Evolutionary conservation across 1,140 invertebrate species (phyloP).

Genomic region (Aphis craccivora): DNA sequence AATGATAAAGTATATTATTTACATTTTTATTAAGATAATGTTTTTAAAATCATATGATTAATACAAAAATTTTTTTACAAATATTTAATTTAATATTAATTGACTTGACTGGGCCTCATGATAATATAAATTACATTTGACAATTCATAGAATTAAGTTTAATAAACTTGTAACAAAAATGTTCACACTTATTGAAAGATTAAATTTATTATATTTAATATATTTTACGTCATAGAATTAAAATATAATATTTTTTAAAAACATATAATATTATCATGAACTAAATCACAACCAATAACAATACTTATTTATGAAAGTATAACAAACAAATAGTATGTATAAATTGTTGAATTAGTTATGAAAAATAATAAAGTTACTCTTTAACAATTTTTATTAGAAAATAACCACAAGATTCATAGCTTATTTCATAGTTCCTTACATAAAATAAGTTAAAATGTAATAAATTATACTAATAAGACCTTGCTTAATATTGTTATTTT

Average conservation of each 20-base stretch:
- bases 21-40: neutral
- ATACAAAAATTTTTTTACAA: neutral
- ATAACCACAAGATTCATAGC: neutral
- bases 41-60: neutral
- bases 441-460: neutral
- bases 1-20: neutral
- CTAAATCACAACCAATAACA: neutral
- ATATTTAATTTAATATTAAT: neutral
- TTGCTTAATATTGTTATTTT: neutral
- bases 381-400: neutral
- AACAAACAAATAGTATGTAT: neutral
- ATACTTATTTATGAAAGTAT: neutral
- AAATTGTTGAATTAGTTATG: neutral
- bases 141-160: neutral
- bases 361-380: neutral
- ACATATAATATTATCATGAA: neutral
- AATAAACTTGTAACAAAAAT: neutral
- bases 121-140: neutral
- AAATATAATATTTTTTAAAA: neutral
- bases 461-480: neutral
- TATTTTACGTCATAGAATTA: neutral
- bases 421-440: neutral
- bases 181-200: neutral
- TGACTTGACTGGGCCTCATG: neutral
- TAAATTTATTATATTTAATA: neutral